A percentile compares a stretch with the other conserved stretches of the same genome.
Evolutionary conservation across 2,888 invertebrate genomes (phyloP).

Genomic region (Synanthedon myopaeformis): DNA sequence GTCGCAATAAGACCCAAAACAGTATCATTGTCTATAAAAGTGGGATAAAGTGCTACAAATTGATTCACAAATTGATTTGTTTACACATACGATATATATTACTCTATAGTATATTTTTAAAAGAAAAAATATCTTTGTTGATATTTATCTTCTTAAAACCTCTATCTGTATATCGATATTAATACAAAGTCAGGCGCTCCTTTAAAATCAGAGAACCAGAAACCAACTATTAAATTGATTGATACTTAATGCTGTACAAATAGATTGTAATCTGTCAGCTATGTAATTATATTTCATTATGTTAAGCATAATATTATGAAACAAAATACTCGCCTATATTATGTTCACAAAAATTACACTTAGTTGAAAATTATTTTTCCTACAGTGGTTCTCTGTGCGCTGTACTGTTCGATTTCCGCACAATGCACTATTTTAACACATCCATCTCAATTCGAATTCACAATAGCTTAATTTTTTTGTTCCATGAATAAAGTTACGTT

Average conservation of each 20-base stretch:
- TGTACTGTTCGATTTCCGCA: too few relatives aligned
- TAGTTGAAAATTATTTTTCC: too few relatives aligned
- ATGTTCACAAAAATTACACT: too few relatives aligned
- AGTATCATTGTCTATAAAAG: conserved; percentile 46
- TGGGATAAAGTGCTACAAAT: conserved; percentile 54
- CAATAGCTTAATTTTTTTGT: too few relatives aligned
- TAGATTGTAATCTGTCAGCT: conserved; percentile 9
- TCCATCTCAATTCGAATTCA: too few relatives aligned
- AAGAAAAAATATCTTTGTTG: not conserved
- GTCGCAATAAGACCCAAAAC: conserved; percentile 53
- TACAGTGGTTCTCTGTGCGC: too few relatives aligned
- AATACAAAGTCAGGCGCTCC: conserved; percentile 2
- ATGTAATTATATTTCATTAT: conserved; percentile 4
- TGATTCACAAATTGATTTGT: conserved; percentile 38
- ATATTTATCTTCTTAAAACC: not conserved
- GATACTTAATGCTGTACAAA: conserved; percentile 8
- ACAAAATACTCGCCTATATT: too few relatives aligned
- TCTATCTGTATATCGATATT: not conserved
- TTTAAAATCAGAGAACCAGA: conserved; percentile 6
- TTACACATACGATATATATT: not conserved
- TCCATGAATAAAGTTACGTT: too few relatives aligned
- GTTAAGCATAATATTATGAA: too few relatives aligned
- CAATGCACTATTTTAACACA: too few relatives aligned
- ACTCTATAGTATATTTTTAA: not conserved
- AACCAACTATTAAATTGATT: conserved; percentile 14